phyloP scores from a whole-genome alignment of 2,888 invertebrate genomes.

The Luffia ferchaultella region DNA sequence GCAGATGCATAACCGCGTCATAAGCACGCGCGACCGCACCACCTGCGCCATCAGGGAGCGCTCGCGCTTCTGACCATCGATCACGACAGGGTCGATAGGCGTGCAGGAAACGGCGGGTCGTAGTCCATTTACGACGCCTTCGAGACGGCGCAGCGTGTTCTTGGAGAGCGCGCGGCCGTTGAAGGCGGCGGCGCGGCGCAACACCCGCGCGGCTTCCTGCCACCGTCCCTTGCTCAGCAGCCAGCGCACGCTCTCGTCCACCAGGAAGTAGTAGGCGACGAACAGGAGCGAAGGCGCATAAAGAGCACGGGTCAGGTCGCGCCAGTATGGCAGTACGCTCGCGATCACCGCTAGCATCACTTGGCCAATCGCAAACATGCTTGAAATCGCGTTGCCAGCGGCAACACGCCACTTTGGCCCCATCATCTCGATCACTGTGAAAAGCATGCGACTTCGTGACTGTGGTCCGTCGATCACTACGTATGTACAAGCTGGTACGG shows the following conservation, averaged over 20 bases:
- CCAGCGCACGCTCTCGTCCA: constrained; percentile 76
- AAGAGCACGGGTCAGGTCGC: constrained; percentile 63
- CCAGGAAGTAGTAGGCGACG: constrained; percentile 66
- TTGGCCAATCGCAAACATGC: constrained; percentile 73
- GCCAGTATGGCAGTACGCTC: constrained; percentile 73
- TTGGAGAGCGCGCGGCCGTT: constrained; percentile 46
- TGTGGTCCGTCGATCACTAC: too few relatives aligned
- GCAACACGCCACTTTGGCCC: constrained; percentile 71
- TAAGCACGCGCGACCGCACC: constrained; percentile 54
- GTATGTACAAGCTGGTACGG: too few relatives aligned
- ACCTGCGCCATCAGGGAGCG: constrained; percentile 37
- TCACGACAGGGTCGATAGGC: too few relatives aligned
- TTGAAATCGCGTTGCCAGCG: constrained; percentile 71
- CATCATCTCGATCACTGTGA: constrained; percentile 72
- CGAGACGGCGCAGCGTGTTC: constrained; percentile 27
- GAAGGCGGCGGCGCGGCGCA: constrained; percentile 51
- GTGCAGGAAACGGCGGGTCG: not conserved
- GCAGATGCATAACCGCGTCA: constrained; percentile 66
- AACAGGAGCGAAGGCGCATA: constrained; percentile 72
- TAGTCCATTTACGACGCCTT: constrained; percentile 12
- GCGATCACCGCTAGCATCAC: constrained; percentile 68
- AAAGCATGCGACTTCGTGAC: not conserved
- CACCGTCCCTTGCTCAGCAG: constrained; percentile 69
- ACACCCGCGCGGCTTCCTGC: constrained; percentile 54
- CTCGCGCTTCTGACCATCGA: constrained; percentile 11